A percentile compares a stretch with the other conserved stretches of the same genome.
Evolutionary conservation across 2,113 vertebrate species (phyloP).

Genomic region (Tringa solitaria): DNA sequence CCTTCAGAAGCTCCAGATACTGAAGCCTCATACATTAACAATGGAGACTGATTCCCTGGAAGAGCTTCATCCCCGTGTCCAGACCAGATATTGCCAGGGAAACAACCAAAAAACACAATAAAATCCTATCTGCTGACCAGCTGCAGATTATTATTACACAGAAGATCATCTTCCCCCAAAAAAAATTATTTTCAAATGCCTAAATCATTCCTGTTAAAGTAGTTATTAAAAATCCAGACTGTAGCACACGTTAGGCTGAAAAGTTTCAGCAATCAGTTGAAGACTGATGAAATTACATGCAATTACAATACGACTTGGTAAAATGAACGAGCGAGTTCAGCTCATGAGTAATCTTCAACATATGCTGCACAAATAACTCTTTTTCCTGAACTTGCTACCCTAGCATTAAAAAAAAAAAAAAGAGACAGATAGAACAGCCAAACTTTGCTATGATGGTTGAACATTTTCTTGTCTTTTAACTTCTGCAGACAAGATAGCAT

Average conservation of each 20-base stretch:
- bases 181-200: background rate
- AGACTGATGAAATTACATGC: background rate
- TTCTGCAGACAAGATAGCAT: background rate
- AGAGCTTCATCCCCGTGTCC: background rate
- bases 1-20: background rate
- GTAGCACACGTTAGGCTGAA: background rate
- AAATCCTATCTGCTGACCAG: background rate
- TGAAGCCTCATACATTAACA: background rate
- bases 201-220: background rate
- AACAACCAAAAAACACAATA: background rate
- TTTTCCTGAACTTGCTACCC: background rate
- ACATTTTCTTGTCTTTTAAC: background rate
- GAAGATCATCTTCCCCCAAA: background rate
- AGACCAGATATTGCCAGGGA: background rate
- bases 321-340: background rate
- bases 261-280: background rate
- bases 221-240: background rate
- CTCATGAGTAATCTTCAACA: background rate
- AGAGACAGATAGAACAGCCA: background rate
- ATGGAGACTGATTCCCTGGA: rapidly evolving
- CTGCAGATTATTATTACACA: background rate
- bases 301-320: background rate
- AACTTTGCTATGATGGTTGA: background rate
- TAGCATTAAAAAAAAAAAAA: background rate
- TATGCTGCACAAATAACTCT: background rate